These are phyloP conservation scores for Cyprinodon diabolis DNA, from an alignment of 2,797 vertebrate species.

Conservation along the genomic window DNA sequence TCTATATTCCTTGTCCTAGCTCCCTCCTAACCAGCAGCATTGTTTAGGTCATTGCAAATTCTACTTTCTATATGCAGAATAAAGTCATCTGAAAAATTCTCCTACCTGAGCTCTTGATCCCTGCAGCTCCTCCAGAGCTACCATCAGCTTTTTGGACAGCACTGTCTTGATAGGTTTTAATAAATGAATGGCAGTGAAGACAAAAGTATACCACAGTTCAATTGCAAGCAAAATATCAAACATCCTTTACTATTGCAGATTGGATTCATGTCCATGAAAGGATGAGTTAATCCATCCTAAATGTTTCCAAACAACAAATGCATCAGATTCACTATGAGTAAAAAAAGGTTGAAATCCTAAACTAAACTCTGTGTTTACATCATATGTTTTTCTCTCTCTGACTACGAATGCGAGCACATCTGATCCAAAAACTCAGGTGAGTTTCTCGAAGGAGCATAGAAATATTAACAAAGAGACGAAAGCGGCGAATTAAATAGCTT, in stretches of 20 bases:
- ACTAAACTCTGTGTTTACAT: slow-evolving; percentile 23
- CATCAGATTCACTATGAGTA: background rate
- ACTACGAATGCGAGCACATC: slow-evolving; percentile 15
- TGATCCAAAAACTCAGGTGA: slow-evolving; percentile 10
- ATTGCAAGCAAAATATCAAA: too few species aligned
- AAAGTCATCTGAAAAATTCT: background rate
- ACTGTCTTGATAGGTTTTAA: background rate
- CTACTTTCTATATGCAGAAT: too few species aligned
- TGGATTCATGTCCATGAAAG: slow-evolving; percentile 18
- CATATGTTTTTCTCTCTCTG: slow-evolving; percentile 39
- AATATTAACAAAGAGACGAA: slow-evolving; percentile 14
- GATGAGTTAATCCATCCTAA: background rate
- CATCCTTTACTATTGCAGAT: background rate
- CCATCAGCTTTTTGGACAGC: background rate
- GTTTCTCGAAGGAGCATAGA: background rate
- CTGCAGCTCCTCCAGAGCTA: slow-evolving; percentile 1
- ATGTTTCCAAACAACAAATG: background rate
- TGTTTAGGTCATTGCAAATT: too few species aligned
- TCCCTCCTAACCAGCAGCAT: too few species aligned
- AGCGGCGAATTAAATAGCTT: background rate
- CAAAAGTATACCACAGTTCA: too few species aligned
- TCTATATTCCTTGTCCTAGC: too few species aligned
- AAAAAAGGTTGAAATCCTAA: slow-evolving; percentile 19
- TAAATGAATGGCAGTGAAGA: background rate
- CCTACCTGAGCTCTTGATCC: background rate